A percentile compares a stretch with the other conserved stretches of the same genome.
These are phyloP conservation scores for Labia minor DNA, from an alignment of 2,888 invertebrate genomes.

Conservation along the genomic window DNA sequence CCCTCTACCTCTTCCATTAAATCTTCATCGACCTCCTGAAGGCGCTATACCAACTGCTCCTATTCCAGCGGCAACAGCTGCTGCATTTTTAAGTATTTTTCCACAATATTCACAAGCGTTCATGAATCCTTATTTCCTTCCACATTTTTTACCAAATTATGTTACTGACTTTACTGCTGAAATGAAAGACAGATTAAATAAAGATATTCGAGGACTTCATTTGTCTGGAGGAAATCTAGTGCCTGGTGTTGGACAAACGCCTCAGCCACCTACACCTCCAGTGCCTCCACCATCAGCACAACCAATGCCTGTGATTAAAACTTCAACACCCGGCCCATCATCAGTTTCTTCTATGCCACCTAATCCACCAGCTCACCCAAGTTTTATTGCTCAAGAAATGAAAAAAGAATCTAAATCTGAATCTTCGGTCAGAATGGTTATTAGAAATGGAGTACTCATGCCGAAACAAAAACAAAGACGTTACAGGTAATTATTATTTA, in stretches of 20 bases:
- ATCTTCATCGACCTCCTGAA: background rate
- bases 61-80: constrained; percentile 44
- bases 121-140: constrained; percentile 51
- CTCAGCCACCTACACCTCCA: constrained; percentile 40
- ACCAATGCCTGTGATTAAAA: background rate
- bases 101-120: background rate
- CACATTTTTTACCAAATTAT: constrained; percentile 44
- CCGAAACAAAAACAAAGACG: constrained; percentile 85
- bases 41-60: constrained; percentile 28
- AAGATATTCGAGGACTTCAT: constrained; percentile 53
- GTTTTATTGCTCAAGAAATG: background rate
- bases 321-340: background rate
- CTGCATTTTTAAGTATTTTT: constrained; percentile 44
- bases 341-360: background rate
- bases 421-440: constrained; percentile 73
- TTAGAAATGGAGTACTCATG: constrained; percentile 80
- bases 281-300: background rate
- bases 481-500: constrained; percentile 40
- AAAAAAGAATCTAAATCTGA: constrained; percentile 32
- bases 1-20: background rate
- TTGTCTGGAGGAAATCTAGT: constrained; percentile 54
- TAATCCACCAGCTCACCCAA: background rate
- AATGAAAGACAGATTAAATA: constrained; percentile 56
- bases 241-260: constrained; percentile 32
- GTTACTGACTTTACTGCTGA: constrained; percentile 48